Base-by-base conservation (phyloP, 2,888 invertebrate species). In the Girardia tigrina region DNA sequence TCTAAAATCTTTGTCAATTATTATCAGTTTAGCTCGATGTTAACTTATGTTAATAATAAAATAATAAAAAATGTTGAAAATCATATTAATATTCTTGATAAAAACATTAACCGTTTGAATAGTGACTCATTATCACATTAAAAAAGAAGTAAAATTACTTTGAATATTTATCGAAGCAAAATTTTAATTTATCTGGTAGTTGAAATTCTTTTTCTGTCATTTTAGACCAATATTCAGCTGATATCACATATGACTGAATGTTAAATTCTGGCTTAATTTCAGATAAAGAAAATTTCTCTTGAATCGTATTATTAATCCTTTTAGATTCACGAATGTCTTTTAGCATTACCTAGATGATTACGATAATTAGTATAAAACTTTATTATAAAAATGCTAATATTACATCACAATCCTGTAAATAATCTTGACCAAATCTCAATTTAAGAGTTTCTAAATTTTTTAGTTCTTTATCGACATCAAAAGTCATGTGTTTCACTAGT, bases 211-310 rank as follows among this genome's bases (percentile, higher is more conserved):
- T 94, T 83, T 94, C 94, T 82, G 94, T 91, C 80, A 95, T 93
- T 8, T 91, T 89, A 0, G 97, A 97, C 97, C 97, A 98, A 86
- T 95, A 98, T 83, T 97, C 94, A 0, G 93, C 92, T 0, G 95
- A 97, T n/a, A 98, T 87, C 79, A 97, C 92, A 85, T 95, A 89
- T 1, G 28, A 29, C n/a, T 73, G 29, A 1, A n/a, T 14, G 23
- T 29, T 28, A 16, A 26, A 42, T 29, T 20, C 28, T 16, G 28
- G 27, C 1, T n/a, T 20, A n/a, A 12, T 28, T 2, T 26, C 74
- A 23, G 28, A 26, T 23, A 29, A 12, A 27, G n/a, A 36, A 16
- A 26, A 70, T 27, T 27, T 78, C 29, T 80, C 84, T 16, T 80
- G 78, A 8, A 86, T 84, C 74, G 82, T 79, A 12, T 90, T 88